Evolutionary conservation across 2,888 invertebrate species (phyloP), one percentile per base, ranked within the genome.

Genomic region (Ophonus ardosiacus): DNA sequence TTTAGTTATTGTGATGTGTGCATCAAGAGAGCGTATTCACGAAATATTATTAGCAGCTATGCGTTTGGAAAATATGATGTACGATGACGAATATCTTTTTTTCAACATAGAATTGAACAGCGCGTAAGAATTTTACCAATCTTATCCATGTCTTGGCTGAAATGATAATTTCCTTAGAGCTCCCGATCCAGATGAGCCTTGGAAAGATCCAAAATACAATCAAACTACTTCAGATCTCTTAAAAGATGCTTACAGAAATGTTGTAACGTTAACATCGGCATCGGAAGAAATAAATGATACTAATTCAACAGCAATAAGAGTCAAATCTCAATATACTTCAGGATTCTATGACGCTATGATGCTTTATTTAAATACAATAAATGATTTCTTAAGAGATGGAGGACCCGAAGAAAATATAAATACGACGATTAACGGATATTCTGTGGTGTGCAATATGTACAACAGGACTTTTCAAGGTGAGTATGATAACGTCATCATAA

Each of bases 51-150:
- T 99, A 88, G 97, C 97, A 7, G 99, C 99, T 0, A 96, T 98
- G 88, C 96, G 98, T 87, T 93, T 99, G 86, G 97, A 97, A 88
- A 80, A 43, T 24, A 99, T 99, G 98, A 96, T 98, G 87, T 96
- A 96, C 84, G 97, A 96, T 85, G 99, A 99, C 7, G 99, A 99
- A 92, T 99, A 99, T 92, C 98, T 98, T 81, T 98, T 99, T 93
- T 97, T 99, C 92, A 99, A 98, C 92, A 97, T 99, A 89, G 98
- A 99, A 91, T 93, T 99, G 56, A 98, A 98, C 91, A 97, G 97
- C 87, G 97, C 98, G 99, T 99, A 92, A 95, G 95, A 43, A 8
- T 24, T 24, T 63, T 63, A 63, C 13, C 21, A 18, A 18, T 61
- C 17, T 61, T 61, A 17, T 61, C 18, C 17, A 17, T 61, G 17